Evolutionary conservation across 2,797 vertebrate species (phyloP), one percentile per base, ranked within the genome.

Genomic region (Acipenser ruthenus): DNA sequence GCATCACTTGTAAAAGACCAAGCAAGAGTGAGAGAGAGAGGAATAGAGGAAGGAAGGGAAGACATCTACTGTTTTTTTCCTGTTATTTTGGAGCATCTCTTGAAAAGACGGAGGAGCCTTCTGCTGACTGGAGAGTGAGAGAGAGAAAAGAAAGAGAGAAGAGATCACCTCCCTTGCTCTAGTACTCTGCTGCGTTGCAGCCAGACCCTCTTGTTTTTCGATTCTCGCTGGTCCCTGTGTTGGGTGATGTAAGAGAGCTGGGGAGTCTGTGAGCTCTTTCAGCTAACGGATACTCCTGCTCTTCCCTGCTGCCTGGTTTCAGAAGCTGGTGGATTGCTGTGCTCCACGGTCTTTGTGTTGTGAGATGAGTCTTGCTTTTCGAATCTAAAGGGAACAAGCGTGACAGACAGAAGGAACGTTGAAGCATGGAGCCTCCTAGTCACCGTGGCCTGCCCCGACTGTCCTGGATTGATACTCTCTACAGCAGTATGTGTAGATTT

Each of bases 381-480:
- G 74, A 13, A 67, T 74, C 74, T 79, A 77, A 77, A 60, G 63
- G 65, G 71, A 72, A 6, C 18, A 73, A 70, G 72, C 70, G 59
- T 10, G 64, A 72, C 62, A 62, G 72, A 64, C 23, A 62, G 70
- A 78, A 65, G 68, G 68, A 58, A 49, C 60, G 68, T 63, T 60
- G 64, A 75, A 91, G 87, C 84, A 98, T 98, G 96, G 95, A 98
- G 87, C 96, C 93, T 70, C 86, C 95, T 73, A 97, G 94, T 84
- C 91, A 94, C 74, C 94, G 82, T 65, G 93, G 93, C 83, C 91
- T 95, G 83, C 94, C 95, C 71, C 90, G 93, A 77, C 95, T 98
- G 80, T 98, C 96, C 80, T 97, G 95, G 95, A 97, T 98, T 80
- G 93, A 98, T 90, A 97, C 96, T 58, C 94, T 97, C 73, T 98